Evolutionary conservation across 2,888 invertebrate species (phyloP).

Genomic region (Steinernema scapterisci): DNA sequence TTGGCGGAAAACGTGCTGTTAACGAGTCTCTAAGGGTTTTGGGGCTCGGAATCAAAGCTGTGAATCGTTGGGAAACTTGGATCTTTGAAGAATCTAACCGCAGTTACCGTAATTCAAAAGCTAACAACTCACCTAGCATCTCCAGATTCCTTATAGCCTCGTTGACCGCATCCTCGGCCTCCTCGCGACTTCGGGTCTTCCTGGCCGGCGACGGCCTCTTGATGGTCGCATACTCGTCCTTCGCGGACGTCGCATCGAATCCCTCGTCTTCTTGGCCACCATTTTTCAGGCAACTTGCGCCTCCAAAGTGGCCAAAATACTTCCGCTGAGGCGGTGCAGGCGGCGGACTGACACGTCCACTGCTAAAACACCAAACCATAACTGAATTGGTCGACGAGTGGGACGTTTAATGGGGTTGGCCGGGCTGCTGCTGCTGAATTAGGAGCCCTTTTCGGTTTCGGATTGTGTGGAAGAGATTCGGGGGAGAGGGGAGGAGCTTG

Average conservation of each 20-base stretch:
- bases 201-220: slow-evolving; percentile 23
- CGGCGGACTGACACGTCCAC: slow-evolving; percentile 29
- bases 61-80: too few species aligned
- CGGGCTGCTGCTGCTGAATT: background rate
- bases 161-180: slow-evolving; percentile 86
- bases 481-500: slow-evolving; percentile 9
- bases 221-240: slow-evolving; percentile 16
- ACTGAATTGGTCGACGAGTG: background rate
- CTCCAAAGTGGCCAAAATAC: slow-evolving; percentile 18
- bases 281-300: background rate
- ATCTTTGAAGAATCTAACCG: too few species aligned
- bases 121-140: slow-evolving; percentile 14
- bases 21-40: background rate
- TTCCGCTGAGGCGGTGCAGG: slow-evolving; percentile 16
- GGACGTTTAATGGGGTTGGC: slow-evolving; percentile 10
- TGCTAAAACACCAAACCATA: slow-evolving; percentile 32
- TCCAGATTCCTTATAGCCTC: slow-evolving; percentile 80
- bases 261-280: background rate
- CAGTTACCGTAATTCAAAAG: background rate
- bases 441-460: slow-evolving; percentile 16
- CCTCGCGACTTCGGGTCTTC: slow-evolving; percentile 68
- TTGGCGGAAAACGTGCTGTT: background rate
- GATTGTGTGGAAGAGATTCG: slow-evolving; percentile 4
- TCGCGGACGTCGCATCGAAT: background rate
- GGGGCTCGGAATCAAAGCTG: too few species aligned